Evolutionary conservation across 2,888 invertebrate species (phyloP).

Genomic region (Drosophila demipolita): DNA sequence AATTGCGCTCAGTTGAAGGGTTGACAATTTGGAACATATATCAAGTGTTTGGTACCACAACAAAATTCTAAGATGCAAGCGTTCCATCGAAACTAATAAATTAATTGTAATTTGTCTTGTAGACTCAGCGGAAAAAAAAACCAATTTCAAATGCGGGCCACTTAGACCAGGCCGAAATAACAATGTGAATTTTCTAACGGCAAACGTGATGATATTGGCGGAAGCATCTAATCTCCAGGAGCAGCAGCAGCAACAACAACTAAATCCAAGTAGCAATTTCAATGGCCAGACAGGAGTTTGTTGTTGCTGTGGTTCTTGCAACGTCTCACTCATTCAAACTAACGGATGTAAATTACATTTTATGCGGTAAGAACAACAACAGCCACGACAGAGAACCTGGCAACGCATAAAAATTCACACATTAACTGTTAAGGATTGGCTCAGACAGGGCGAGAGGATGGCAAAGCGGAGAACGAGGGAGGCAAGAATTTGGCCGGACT

Average conservation of each 20-base stretch:
- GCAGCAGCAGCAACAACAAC: constrained; percentile 23
- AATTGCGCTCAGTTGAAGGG: constrained; percentile 71
- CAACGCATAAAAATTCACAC: constrained; percentile 80
- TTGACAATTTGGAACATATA: constrained; percentile 66
- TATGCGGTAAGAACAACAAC: constrained; percentile 73
- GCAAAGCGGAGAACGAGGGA: constrained; percentile 15
- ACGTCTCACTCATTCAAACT: constrained; percentile 60
- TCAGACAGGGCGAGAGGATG: constrained; percentile 1
- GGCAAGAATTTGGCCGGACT: constrained; percentile 40
- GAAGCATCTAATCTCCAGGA: constrained; percentile 9
- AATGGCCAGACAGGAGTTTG: constrained; percentile 22
- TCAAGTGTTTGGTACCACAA: constrained; percentile 55
- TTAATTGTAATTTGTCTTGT: constrained; percentile 3
- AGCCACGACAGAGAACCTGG: constrained; percentile 68
- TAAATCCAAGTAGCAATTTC: constrained; percentile 69
- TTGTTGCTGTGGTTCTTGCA: constrained; percentile 17
- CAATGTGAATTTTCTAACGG: constrained; percentile 67
- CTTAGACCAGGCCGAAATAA: constrained; percentile 50
- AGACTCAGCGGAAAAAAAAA: background rate
- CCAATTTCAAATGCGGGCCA: constrained; percentile 27
- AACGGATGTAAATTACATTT: constrained; percentile 81
- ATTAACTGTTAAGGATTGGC: constrained; percentile 78
- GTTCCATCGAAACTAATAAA: background rate
- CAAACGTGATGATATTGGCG: constrained; percentile 57
- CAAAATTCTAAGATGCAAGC: background rate